Percentiles rank a stretch among this genome's conserved stretches.
Conservation (phyloP, 2,797 vertebrate genomes). For the Pangasius larnaudii region DNA sequence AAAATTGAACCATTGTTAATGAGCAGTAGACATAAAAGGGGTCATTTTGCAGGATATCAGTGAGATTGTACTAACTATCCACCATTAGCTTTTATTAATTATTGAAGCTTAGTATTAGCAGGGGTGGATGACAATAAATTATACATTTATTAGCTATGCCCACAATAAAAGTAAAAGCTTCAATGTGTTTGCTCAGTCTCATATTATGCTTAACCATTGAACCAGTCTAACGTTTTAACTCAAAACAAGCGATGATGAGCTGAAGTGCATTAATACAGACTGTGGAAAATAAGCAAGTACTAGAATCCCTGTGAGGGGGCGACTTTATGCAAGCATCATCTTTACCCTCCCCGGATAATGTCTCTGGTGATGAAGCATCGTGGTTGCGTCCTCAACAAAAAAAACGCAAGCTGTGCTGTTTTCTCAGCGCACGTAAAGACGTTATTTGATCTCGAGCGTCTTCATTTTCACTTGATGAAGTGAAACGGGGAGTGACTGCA, state of each 20-base stretch:
- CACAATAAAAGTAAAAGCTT: background rate
- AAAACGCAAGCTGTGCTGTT: background rate
- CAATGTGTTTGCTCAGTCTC: background rate
- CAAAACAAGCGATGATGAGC: background rate
- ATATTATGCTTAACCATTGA: background rate
- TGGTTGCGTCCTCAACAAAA: background rate
- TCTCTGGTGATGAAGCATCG: background rate
- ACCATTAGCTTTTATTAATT: background rate
- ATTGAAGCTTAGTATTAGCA: background rate
- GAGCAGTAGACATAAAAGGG: background rate
- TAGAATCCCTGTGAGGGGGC: slow-evolving; percentile 8
- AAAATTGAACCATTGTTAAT: background rate
- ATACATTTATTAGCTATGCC: background rate
- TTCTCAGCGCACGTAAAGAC: background rate
- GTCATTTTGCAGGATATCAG: background rate
- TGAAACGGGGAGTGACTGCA: background rate
- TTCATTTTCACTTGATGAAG: background rate
- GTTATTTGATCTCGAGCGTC: background rate
- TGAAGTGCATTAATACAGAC: background rate
- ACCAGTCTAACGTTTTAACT: background rate
- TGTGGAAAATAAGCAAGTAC: background rate
- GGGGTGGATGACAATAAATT: background rate
- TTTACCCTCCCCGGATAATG: background rate
- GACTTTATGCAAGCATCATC: background rate
- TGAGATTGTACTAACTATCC: background rate